Evolutionary conservation across 64 coral and sea anemone genomes (phyloP).

Genomic region (Anthopleura sola): DNA sequence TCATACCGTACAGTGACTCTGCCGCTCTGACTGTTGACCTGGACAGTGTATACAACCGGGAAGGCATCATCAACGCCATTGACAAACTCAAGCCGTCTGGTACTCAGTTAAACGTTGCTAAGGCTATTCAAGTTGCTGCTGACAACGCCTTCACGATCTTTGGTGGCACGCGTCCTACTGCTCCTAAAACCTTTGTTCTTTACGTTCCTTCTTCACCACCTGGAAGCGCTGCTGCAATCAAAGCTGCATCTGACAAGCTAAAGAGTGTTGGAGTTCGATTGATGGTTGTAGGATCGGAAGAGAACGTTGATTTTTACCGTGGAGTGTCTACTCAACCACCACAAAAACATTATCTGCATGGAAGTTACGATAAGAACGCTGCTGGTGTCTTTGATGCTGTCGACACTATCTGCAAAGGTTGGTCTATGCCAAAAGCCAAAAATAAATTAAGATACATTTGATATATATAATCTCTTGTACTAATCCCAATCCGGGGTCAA

Average conservation of each 20-base stretch:
- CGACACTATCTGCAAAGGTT: slow-evolving; percentile 65
- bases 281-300: slow-evolving; percentile 37
- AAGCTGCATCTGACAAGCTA: slow-evolving; percentile 41
- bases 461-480: no score
- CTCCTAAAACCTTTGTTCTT: slow-evolving; percentile 56
- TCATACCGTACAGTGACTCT: slow-evolving; percentile 61
- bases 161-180: slow-evolving; percentile 53
- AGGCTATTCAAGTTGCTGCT: slow-evolving; percentile 34
- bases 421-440: not conserved
- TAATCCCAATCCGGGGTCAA: no score
- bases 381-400: slow-evolving; percentile 39
- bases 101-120: slow-evolving; percentile 39
- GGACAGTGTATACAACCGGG: slow-evolving; percentile 19
- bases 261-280: slow-evolving; percentile 53
- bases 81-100: slow-evolving; percentile 37
- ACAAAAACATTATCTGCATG: slow-evolving; percentile 45
- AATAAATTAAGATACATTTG: no score
- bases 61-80: slow-evolving; percentile 16
- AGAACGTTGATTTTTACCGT: slow-evolving; percentile 18
- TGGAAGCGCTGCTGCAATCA: not conserved
- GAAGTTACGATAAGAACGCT: slow-evolving; percentile 28
- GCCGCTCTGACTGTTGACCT: slow-evolving; percentile 41
- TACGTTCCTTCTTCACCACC: slow-evolving; percentile 35
- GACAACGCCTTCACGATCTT: slow-evolving; percentile 62
- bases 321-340: slow-evolving; percentile 45